These are phyloP conservation scores for Drosophila paramelanica DNA, from an alignment of 2,888 invertebrate genomes.

Conservation along the genomic window DNA sequence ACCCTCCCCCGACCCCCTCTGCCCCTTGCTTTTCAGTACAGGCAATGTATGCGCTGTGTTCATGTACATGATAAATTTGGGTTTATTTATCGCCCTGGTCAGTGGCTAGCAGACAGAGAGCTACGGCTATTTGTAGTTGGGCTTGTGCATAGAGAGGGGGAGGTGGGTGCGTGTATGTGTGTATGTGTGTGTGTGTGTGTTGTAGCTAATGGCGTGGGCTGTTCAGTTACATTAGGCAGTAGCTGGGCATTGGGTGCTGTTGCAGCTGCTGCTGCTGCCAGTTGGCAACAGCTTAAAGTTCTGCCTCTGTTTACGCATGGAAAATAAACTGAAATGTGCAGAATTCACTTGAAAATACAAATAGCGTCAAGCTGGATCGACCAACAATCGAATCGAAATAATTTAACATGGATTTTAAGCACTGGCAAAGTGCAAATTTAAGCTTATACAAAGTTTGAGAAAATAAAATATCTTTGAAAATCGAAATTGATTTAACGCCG, in stretches of 20 bases:
- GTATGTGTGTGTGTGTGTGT: slow-evolving; percentile 31
- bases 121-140: slow-evolving; percentile 65
- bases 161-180: slow-evolving; percentile 3
- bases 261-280: slow-evolving; percentile 41
- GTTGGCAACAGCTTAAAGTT: slow-evolving; percentile 51
- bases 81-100: slow-evolving; percentile 71
- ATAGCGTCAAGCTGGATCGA: background rate
- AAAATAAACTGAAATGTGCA: slow-evolving; percentile 11
- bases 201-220: slow-evolving; percentile 61
- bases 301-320: slow-evolving; percentile 5
- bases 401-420: background rate
- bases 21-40: background rate
- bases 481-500: too few relatives aligned
- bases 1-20: background rate
- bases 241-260: slow-evolving; percentile 28
- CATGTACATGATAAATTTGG: slow-evolving; percentile 76
- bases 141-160: slow-evolving; percentile 9
- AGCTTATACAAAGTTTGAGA: background rate
- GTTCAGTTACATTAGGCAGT: slow-evolving; percentile 62
- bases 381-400: background rate
- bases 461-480: background rate
- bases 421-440: too few relatives aligned
- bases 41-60: slow-evolving; percentile 19
- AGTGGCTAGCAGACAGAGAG: slow-evolving; percentile 48
- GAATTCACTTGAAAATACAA: background rate